Evolutionary conservation across 30 jellyfish, hydroid and myxozoan genomes (phyloP), one percentile per base, ranked within the genome.

Genomic region (Aurelia sp.): DNA sequence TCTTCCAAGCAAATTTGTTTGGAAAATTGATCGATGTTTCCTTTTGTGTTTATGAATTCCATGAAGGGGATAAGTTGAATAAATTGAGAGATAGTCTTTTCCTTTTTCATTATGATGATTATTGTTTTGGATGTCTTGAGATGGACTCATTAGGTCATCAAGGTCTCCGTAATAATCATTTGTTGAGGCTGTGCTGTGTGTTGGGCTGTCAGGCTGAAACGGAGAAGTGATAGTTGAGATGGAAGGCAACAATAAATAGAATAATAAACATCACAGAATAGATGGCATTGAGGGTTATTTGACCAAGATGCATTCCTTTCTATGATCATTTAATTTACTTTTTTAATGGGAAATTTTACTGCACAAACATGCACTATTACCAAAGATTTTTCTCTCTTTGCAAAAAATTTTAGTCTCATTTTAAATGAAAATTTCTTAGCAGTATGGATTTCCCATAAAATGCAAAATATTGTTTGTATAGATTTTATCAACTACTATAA

Each of bases 121-220:
- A 18, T 18, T 48, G 19, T 78, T 72, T 21, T 71, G 77, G 10
- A 33, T n/a, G 22, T 74, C 90, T n/a, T 33, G 85, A 13, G 97
- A 64, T 27, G 95, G 81, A 30, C 73, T 80, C 51, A 75, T 8
- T 41, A 71, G 52, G 4, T 94, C 99, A 48, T 94, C 99, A 51
- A 90, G 72, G 57, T 94, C 98, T 5, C 97, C 98, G 48, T 78
- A 77, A 41, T 62, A 79, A 30, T 93, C 99, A 76, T 78, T 85
- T 0, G 97, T 94, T 8, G 99, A 94, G 4, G 97, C 88, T 12
- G 99, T 94, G 80, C 97, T 94, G 72, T 84, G 97, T 4, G 99
- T 74, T 8, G 97, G 91, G 52, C 97, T 94, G 72, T 94, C 99
- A 17, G 81, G 86, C 99, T 94, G 71, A 30, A 89, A 82, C 12